Percentiles rank a stretch among this genome's conserved stretches.
phyloP scores from a whole-genome alignment of 1,140 invertebrate species.

The Lucilia sericata region DNA sequence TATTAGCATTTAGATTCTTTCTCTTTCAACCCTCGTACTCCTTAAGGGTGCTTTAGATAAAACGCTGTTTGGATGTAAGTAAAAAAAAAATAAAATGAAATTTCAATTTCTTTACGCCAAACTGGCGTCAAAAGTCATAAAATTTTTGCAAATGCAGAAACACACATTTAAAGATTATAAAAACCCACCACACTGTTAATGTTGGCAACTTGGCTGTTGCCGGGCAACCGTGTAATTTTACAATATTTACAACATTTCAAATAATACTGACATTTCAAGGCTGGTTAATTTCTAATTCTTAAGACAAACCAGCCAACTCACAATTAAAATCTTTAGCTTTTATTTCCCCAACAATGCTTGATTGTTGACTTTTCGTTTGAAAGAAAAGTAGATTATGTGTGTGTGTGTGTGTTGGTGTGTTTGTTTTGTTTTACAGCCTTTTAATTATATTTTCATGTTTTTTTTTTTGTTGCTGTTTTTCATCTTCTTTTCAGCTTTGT shows the following conservation, averaged over 20 bases:
- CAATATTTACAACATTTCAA: no score
- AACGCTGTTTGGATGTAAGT: not conserved
- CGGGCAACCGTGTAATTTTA: no score
- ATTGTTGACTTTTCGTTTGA: not conserved
- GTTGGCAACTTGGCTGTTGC: not conserved
- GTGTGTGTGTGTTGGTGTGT: not conserved
- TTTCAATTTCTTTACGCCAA: conserved; percentile 41
- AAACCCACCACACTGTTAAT: conserved; percentile 37
- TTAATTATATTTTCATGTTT: conserved; percentile 42
- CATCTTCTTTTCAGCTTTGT: not conserved
- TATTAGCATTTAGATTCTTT: no score
- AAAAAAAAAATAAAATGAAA: conserved; percentile 9
- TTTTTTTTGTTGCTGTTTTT: not conserved
- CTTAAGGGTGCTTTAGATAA: not conserved
- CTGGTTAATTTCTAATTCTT: conserved; percentile 27
- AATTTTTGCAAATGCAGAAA: not conserved
- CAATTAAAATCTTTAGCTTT: not conserved
- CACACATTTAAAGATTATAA: conserved; percentile 30
- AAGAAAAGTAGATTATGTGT: not conserved
- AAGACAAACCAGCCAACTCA: no score
- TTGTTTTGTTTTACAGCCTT: conserved; percentile 31
- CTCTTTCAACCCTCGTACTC: no score
- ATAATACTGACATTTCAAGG: conserved; percentile 20
- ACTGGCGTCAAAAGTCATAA: conserved; percentile 42
- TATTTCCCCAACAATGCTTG: not conserved